phyloP scores from a whole-genome alignment of 2,888 invertebrate species.

The Uloborus plumipes region DNA sequence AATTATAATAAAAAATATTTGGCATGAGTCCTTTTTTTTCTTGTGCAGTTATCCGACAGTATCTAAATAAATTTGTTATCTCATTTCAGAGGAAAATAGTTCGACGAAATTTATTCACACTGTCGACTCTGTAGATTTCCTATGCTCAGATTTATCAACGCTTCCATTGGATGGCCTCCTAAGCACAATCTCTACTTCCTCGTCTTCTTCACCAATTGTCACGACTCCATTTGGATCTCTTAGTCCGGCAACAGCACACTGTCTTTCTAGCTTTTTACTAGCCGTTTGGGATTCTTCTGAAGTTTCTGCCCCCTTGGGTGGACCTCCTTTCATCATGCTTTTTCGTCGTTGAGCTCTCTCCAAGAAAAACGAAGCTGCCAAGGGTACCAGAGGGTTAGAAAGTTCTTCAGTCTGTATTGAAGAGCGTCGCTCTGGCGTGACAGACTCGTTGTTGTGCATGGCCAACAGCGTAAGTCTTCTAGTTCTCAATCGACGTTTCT shows the following conservation, averaged over 20 bases:
- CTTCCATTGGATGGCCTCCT: neutral
- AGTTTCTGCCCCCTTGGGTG: neutral
- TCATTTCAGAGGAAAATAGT: no score
- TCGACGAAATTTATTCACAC: conserved; percentile 13
- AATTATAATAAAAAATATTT: no score
- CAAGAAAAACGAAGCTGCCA: conserved; percentile 54
- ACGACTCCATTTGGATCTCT: conserved; percentile 12
- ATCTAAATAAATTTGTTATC: no score
- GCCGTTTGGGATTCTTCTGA: conserved; percentile 1
- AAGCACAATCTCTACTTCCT: conserved; percentile 1
- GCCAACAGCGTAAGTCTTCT: conserved; percentile 67
- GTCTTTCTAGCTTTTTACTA: conserved; percentile 30
- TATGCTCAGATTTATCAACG: neutral
- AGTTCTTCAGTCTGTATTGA: conserved; percentile 9
- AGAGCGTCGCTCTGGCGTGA: conserved; percentile 8
- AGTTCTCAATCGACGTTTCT: conserved; percentile 67
- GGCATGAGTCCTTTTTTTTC: no score
- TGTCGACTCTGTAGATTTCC: conserved; percentile 31
- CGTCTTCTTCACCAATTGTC: conserved; percentile 18
- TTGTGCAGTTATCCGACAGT: no score
- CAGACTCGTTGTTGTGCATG: conserved; percentile 46
- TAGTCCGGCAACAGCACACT: conserved; percentile 15
- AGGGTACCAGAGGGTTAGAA: conserved; percentile 38
- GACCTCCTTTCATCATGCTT: neutral
- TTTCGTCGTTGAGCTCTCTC: conserved; percentile 34